A percentile compares a stretch with the other conserved stretches of the same genome.
Conservation (phyloP, 2,113 vertebrate genomes). For the Ploceus nigricollis region DNA sequence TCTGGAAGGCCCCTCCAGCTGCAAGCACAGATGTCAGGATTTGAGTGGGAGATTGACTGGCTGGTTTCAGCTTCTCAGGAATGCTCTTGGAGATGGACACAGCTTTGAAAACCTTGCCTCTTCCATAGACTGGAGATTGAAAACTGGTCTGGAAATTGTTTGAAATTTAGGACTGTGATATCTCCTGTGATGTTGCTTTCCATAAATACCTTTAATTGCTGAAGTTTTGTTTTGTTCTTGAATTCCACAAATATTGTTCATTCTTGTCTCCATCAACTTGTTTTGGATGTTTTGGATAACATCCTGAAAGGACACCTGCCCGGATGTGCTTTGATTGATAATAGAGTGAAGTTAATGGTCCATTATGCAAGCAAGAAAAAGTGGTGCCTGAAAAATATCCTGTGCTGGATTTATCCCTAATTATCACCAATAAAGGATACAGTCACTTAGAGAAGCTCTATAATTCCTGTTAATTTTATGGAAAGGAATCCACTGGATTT, state of each 20-base stretch:
- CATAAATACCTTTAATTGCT: background rate
- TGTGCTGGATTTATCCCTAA: background rate
- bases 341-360: background rate
- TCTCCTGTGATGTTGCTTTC: background rate
- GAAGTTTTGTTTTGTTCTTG: background rate
- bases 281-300: background rate
- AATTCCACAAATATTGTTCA: background rate
- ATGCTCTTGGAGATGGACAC: background rate
- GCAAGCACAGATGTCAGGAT: background rate
- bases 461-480: background rate
- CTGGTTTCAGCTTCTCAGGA: background rate
- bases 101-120: background rate
- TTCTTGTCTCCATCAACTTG: background rate
- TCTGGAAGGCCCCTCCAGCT: background rate
- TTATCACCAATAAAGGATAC: background rate
- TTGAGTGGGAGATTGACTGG: background rate
- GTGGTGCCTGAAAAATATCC: background rate
- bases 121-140: background rate
- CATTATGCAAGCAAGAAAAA: background rate
- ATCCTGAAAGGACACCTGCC: background rate
- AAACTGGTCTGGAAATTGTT: background rate
- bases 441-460: background rate
- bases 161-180: background rate
- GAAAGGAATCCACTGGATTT: background rate
- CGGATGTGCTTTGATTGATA: background rate